Evolutionary conservation across 2,888 invertebrate genomes (phyloP), one percentile per base, ranked within the genome.

Genomic region (Athalia rosae): DNA sequence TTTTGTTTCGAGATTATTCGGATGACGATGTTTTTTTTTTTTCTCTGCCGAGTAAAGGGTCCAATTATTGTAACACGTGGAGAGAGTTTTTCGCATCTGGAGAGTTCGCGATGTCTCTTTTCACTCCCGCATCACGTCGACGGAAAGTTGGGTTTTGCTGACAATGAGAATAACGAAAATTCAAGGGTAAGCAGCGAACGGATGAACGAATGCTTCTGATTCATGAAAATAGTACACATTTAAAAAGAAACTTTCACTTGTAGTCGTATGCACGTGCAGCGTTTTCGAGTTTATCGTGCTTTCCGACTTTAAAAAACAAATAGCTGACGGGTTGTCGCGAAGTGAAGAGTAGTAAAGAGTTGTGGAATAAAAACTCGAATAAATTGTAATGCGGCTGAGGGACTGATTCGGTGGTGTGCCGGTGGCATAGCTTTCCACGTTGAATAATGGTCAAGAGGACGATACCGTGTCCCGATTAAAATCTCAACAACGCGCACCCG

Each of bases 341-440:
- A 71, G 67, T 69, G 58, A 71, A 56, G 13, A 69, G 28, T 28
- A 28, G 28, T 28, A 69, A 62, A 76, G 74, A 78, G 79, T 76
- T 77, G 79, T 66, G 76, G 78, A 77, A 80, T 71, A 79, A 81
- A 81, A 77, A 79, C 79, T 78, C 77, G 79, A 81, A 80, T 77
- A 78, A 76, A 77, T 77, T 77, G 77, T 79, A 80, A 80, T 80
- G n/a, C n/a, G 80, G 76, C 8, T 58, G 77, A 78, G 79, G 76
- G 80, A 64, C 76, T 80, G 78, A 79, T 80, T 80, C 76, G 50
- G 58, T 76, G 67, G 69, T 48, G 80, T 81, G 80, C 63, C 78
- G 59, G 78, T 80, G 81, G 79, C 81, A 79, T 45, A 41, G 58
- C 71, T 41, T 43, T 56, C 45, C n/a, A 58, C 71, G 71, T 45